phyloP scores from a whole-genome alignment of 2,113 vertebrate genomes.

The Neoarius graeffei region DNA sequence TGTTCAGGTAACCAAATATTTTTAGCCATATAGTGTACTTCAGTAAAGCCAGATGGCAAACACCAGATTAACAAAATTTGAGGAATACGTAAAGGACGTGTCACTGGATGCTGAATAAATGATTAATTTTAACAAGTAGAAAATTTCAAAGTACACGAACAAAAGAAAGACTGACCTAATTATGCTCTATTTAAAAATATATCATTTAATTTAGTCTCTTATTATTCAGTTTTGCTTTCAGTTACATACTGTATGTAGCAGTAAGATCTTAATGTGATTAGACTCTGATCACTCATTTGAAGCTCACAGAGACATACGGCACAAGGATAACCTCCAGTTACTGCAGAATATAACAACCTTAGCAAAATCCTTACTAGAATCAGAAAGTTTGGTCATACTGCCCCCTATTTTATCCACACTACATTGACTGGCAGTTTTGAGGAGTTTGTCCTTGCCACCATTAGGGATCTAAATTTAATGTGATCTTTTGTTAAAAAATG shows the following conservation, averaged over 20 bases:
- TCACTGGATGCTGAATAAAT: too few species aligned
- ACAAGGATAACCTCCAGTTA: background rate
- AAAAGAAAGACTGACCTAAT: background rate
- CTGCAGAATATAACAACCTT: background rate
- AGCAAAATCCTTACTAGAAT: background rate
- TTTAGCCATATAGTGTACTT: background rate
- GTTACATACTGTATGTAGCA: background rate
- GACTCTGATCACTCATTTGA: background rate
- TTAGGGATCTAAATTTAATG: background rate
- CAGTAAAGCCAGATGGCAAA: background rate
- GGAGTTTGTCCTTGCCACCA: background rate
- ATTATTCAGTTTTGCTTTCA: background rate
- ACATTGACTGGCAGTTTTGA: background rate
- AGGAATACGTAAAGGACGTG: background rate
- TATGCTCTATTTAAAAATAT: background rate
- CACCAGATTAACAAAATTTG: background rate
- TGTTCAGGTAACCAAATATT: background rate
- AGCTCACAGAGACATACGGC: background rate
- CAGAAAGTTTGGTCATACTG: background rate
- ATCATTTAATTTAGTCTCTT: background rate
- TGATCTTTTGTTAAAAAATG: background rate
- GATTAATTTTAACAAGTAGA: background rate
- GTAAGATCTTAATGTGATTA: background rate
- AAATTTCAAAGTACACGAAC: background rate
- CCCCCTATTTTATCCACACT: background rate